A percentile compares a stretch with the other conserved stretches of the same genome.
Conservation (phyloP, 2,113 vertebrate species). For the Paedocypris sp. region DNA sequence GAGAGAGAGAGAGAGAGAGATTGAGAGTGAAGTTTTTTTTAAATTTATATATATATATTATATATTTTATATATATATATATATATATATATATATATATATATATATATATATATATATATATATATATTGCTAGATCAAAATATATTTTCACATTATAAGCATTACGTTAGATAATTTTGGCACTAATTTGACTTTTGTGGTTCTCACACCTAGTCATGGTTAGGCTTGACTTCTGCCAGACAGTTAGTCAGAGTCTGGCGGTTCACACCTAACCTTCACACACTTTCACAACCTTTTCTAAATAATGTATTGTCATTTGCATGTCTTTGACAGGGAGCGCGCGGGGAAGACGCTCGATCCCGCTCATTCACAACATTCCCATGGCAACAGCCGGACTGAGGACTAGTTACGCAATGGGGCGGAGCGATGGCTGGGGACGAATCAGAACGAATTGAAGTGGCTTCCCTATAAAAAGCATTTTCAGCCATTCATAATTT, state of each 20-base stretch:
- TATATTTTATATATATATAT: too few species aligned
- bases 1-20: too few species aligned
- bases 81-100: too few species aligned
- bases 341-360: neutral
- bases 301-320: neutral
- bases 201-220: neutral
- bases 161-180: too few species aligned
- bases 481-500: too few species aligned
- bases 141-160: too few species aligned
- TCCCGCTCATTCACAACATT: slow-evolving; percentile 52
- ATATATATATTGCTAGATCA: too few species aligned
- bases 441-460: slow-evolving; percentile 29
- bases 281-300: neutral
- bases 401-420: slow-evolving; percentile 72
- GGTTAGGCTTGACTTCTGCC: slow-evolving; percentile 31
- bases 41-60: too few species aligned
- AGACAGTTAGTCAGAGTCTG: slow-evolving; percentile 37
- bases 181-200: too few species aligned
- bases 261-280: slow-evolving; percentile 21
- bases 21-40: too few species aligned
- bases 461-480: too few species aligned
- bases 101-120: too few species aligned
- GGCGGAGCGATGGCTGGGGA: slow-evolving; percentile 54
- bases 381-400: slow-evolving; percentile 85
- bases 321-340: neutral